Conservation (phyloP, 1,140 invertebrate genomes). For the Aricia agestis region DNA sequence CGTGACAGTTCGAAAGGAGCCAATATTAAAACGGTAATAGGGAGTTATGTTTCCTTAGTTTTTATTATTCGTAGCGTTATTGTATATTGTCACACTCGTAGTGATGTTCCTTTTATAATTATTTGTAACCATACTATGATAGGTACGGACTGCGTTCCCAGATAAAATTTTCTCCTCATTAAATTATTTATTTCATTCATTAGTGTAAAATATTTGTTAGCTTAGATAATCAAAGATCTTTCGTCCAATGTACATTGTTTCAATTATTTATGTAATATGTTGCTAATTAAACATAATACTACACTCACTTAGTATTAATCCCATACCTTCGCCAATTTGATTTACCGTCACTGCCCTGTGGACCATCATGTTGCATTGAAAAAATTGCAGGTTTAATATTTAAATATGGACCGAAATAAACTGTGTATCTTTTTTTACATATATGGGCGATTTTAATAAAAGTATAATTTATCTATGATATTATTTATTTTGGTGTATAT, state of each 20-base stretch:
- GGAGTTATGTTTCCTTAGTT: no score
- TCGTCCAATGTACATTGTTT: constrained; percentile 7
- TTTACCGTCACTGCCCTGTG: not conserved
- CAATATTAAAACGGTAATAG: no score
- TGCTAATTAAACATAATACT: constrained; percentile 12
- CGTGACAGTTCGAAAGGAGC: no score
- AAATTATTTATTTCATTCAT: constrained; percentile 15
- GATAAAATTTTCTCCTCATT: not conserved
- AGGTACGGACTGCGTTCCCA: not conserved
- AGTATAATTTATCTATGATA: not conserved
- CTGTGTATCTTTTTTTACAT: not conserved
- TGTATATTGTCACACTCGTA: constrained; percentile 1
- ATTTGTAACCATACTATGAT: not conserved
- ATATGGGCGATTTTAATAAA: not conserved
- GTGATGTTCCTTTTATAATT: constrained; percentile 8
- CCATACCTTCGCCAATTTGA: not conserved
- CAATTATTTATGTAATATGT: constrained; percentile 11
- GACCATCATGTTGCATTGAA: not conserved
- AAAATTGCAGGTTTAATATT: no score
- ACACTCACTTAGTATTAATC: constrained; percentile 8
- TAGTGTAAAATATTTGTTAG: constrained; percentile 10
- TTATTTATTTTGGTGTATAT: not conserved
- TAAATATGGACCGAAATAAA: not conserved
- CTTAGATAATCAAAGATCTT: not conserved
- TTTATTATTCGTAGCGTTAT: no score